phyloP scores from a whole-genome alignment of 2,113 vertebrate species.

The Malaclemys terrapin region DNA sequence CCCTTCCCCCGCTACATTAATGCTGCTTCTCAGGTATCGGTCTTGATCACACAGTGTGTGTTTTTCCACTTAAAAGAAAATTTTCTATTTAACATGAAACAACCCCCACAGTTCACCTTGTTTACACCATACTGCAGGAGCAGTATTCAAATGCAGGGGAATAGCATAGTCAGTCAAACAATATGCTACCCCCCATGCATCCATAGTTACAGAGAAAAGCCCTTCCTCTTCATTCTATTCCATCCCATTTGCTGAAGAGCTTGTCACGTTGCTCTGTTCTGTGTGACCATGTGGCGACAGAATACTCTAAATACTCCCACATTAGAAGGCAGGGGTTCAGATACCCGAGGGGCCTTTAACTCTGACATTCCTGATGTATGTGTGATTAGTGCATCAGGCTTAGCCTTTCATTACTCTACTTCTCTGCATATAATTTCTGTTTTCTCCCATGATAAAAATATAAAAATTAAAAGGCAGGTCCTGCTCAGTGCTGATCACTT shows the following conservation, averaged over 20 bases:
- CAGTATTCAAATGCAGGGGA: neutral
- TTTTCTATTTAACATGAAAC: neutral
- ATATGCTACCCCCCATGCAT: fast-evolving
- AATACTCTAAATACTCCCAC: fast-evolving
- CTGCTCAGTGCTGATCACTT: neutral
- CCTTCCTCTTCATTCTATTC: fast-evolving
- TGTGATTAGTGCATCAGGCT: neutral
- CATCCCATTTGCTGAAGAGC: neutral
- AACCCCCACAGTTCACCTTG: neutral
- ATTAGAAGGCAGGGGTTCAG: neutral
- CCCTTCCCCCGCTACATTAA: neutral
- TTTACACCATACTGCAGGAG: neutral
- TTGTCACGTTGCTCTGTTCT: neutral
- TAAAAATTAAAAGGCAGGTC: neutral
- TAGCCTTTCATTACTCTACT: neutral
- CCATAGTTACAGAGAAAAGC: neutral
- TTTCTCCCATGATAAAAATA: neutral
- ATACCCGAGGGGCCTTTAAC: neutral
- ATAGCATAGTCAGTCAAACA: neutral
- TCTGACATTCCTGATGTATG: neutral
- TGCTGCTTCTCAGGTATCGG: neutral
- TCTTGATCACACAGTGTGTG: neutral
- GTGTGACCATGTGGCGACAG: fast-evolving
- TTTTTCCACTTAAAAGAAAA: neutral
- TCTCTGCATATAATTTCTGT: neutral